A percentile compares a stretch with the other conserved stretches of the same genome.
Conservation (phyloP, 2,888 invertebrate species). For the Timandra comae region DNA sequence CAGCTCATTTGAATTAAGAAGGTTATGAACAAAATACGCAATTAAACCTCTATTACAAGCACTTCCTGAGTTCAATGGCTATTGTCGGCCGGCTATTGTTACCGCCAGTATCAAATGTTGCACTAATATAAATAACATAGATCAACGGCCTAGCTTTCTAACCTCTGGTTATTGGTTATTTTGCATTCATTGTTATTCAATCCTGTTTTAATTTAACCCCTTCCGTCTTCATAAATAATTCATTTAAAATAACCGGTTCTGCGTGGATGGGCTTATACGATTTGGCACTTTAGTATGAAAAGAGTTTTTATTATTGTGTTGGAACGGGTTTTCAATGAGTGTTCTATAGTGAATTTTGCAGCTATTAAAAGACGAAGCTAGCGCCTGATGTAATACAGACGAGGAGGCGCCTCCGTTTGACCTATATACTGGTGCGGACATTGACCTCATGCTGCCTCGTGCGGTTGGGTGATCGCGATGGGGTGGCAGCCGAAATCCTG, state of each 20-base stretch:
- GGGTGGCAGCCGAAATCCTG: constrained; percentile 37
- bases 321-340: constrained; percentile 36
- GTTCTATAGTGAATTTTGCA: constrained; percentile 42
- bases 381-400: constrained; percentile 65
- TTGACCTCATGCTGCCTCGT: constrained; percentile 58
- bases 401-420: constrained; percentile 66
- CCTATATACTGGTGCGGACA: constrained; percentile 66
- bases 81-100: constrained; percentile 30
- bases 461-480: constrained; percentile 36
- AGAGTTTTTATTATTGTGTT: constrained; percentile 22
- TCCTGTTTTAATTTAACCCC: constrained; percentile 43
- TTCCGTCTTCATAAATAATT: constrained; percentile 44
- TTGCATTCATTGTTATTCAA: constrained; percentile 35
- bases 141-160: constrained; percentile 37
- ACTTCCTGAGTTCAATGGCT: constrained; percentile 32
- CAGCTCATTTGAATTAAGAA: constrained; percentile 51
- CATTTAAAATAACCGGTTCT: constrained; percentile 48
- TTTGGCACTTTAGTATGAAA: constrained; percentile 2
- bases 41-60: constrained; percentile 16
- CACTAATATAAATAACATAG: constrained; percentile 31
- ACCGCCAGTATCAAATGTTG: constrained; percentile 34
- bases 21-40: constrained; percentile 32
- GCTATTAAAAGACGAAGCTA: constrained; percentile 28
- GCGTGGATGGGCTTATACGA: constrained; percentile 17
- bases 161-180: constrained; percentile 30